Evolutionary conservation across 2,888 invertebrate species (phyloP).

Genomic region (Chymomyza fuscimana): DNA sequence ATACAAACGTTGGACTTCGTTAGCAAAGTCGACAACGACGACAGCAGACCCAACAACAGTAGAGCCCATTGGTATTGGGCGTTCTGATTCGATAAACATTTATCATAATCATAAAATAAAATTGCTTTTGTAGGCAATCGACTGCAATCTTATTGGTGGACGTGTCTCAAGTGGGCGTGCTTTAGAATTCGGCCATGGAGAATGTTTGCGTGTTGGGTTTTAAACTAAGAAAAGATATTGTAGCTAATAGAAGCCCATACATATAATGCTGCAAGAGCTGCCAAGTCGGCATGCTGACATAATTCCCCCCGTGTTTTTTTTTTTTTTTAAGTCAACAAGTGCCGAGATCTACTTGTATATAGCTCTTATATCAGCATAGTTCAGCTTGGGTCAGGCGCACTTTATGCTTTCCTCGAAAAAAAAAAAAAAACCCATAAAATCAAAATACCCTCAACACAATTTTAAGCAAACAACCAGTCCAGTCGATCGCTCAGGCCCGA

Average conservation of each 20-base stretch:
- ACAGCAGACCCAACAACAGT: conserved; percentile 24
- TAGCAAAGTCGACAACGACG: conserved; percentile 10
- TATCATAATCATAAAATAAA: conserved; percentile 73
- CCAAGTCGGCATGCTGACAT: not conserved
- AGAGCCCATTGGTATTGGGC: conserved; percentile 44
- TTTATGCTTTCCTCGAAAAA: conserved; percentile 16
- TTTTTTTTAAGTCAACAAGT: not conserved
- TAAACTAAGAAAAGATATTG: not conserved
- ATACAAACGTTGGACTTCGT: conserved; percentile 31
- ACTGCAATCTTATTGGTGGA: conserved; percentile 67
- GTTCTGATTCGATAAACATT: conserved; percentile 77
- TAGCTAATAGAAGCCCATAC: not conserved
- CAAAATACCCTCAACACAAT: conserved; percentile 21
- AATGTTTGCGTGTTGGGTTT: not conserved
- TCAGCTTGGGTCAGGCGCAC: conserved; percentile 55
- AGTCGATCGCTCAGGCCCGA: conserved; percentile 26
- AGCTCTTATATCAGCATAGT: conserved; percentile 61
- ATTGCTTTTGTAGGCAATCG: conserved; percentile 54
- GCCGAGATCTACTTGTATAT: conserved; percentile 26
- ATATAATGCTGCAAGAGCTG: not conserved
- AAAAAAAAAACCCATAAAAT: conserved; percentile 33
- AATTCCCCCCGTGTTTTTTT: not conserved
- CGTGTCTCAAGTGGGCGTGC: conserved; percentile 53
- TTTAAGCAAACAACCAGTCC: conserved; percentile 54
- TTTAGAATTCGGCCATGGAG: conserved; percentile 14